Percentiles rank a stretch among this genome's conserved stretches.
phyloP scores from a whole-genome alignment of 2,888 invertebrate genomes.

The Dendrolimus pini region DNA sequence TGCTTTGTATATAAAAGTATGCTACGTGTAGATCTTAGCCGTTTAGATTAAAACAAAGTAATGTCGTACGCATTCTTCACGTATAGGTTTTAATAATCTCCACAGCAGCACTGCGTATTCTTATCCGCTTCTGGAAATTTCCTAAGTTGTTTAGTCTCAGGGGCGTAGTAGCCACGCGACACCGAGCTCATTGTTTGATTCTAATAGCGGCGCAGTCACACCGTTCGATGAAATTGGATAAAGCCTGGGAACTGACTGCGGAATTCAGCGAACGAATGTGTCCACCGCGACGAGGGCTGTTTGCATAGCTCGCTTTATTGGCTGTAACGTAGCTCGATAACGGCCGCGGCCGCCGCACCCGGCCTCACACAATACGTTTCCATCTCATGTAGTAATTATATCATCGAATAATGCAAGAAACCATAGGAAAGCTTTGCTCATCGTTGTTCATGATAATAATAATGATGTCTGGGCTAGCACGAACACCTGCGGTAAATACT shows the following conservation, averaged over 20 bases:
- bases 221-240: conserved; percentile 70
- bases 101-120: conserved; percentile 22
- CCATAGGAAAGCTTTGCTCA: too few relatives aligned
- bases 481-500: conserved; percentile 59
- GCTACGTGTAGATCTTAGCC: not conserved
- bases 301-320: conserved; percentile 73
- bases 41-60: not conserved
- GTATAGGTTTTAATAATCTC: conserved; percentile 17
- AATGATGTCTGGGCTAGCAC: conserved; percentile 12
- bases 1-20: too few relatives aligned
- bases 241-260: conserved; percentile 67
- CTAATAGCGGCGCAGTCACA: conserved; percentile 53
- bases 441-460: conserved; percentile 4
- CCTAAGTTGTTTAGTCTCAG: conserved; percentile 47
- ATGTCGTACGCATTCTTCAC: conserved; percentile 11
- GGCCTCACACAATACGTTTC: conserved; percentile 10
- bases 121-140: conserved; percentile 46
- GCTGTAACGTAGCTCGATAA: conserved; percentile 59
- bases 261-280: conserved; percentile 61
- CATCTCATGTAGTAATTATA: conserved; percentile 17
- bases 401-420: too few relatives aligned
- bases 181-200: conserved; percentile 62
- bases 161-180: conserved; percentile 51
- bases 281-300: conserved; percentile 47
- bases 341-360: conserved; percentile 31